phyloP scores from a whole-genome alignment of 2,888 invertebrate genomes.

The Pristionchus exspectatus region DNA sequence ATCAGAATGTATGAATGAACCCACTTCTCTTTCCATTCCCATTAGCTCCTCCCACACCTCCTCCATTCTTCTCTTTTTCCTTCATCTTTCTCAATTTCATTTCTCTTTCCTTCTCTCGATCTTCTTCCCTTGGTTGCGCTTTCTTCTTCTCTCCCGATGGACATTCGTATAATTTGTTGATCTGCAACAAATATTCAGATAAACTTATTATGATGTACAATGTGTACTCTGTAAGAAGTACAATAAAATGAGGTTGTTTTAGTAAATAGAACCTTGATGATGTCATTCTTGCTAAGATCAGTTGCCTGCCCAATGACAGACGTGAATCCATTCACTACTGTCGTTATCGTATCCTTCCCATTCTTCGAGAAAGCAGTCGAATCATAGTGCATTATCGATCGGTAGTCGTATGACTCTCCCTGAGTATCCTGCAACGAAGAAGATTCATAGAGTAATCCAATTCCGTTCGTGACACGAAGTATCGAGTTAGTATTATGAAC shows the following conservation, averaged over 20 bases:
- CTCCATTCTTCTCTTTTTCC: conserved; percentile 47
- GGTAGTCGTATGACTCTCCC: conserved; percentile 78
- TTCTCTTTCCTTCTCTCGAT: conserved; percentile 46
- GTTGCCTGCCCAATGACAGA: conserved; percentile 75
- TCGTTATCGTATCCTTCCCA: conserved; percentile 78
- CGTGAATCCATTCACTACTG: conserved; percentile 73
- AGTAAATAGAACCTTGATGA: conserved; percentile 70
- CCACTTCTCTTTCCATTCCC: conserved; percentile 47
- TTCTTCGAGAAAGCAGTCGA: conserved; percentile 78
- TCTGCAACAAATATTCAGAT: conserved; percentile 55
- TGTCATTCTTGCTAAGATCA: conserved; percentile 76
- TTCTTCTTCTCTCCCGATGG: conserved; percentile 32
- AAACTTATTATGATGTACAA: not conserved
- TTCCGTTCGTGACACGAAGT: too few species aligned
- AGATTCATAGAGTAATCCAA: not conserved
- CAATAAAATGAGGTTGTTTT: not conserved
- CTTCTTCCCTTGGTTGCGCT: conserved; percentile 28
- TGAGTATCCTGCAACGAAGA: conserved; percentile 70
- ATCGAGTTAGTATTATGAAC: too few species aligned
- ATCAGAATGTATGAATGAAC: not conserved
- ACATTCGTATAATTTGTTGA: conserved; percentile 70
- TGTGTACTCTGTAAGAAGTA: too few species aligned
- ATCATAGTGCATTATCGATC: conserved; percentile 78
- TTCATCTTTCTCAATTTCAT: conserved; percentile 49
- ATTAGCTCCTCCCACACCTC: not conserved